Conservation (phyloP, 2,888 invertebrate species). For the Blera fallax region DNA sequence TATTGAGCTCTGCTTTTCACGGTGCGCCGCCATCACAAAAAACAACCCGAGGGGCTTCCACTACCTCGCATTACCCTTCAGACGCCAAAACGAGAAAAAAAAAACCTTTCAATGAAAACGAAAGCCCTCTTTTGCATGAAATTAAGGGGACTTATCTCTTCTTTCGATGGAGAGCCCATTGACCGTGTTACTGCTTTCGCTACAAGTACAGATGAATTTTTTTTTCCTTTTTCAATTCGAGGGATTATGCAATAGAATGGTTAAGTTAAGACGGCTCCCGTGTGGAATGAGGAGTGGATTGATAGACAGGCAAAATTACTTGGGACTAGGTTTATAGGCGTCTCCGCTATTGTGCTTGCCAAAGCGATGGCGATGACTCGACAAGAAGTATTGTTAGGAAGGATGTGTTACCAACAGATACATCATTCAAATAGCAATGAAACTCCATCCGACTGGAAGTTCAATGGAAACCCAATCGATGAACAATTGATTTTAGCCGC, state of each 20-base stretch:
- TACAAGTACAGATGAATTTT: slow-evolving; percentile 14
- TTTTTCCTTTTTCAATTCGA: background rate
- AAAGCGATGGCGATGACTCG: slow-evolving; percentile 5
- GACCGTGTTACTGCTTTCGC: slow-evolving; percentile 63
- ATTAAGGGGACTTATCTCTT: slow-evolving; percentile 45
- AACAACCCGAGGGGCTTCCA: background rate
- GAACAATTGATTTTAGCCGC: background rate
- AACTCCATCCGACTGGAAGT: background rate
- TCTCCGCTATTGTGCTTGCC: background rate
- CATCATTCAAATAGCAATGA: background rate
- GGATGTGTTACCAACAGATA: background rate
- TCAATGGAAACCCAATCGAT: background rate
- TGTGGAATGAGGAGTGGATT: slow-evolving; percentile 9
- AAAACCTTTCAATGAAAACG: slow-evolving; percentile 29
- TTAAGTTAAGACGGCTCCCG: slow-evolving; percentile 8
- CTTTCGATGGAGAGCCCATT: slow-evolving; percentile 39
- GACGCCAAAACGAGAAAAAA: background rate
- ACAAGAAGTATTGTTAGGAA: slow-evolving; percentile 10
- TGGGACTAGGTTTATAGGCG: background rate
- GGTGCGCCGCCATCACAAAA: background rate
- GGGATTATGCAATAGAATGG: slow-evolving; percentile 37
- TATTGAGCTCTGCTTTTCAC: background rate
- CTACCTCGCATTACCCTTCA: slow-evolving; percentile 1
- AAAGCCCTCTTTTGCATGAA: slow-evolving; percentile 37
- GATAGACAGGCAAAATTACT: slow-evolving; percentile 37